Evolutionary conservation across 2,888 invertebrate species (phyloP), one percentile per base, ranked within the genome.

Genomic region (Folsomia candida): DNA sequence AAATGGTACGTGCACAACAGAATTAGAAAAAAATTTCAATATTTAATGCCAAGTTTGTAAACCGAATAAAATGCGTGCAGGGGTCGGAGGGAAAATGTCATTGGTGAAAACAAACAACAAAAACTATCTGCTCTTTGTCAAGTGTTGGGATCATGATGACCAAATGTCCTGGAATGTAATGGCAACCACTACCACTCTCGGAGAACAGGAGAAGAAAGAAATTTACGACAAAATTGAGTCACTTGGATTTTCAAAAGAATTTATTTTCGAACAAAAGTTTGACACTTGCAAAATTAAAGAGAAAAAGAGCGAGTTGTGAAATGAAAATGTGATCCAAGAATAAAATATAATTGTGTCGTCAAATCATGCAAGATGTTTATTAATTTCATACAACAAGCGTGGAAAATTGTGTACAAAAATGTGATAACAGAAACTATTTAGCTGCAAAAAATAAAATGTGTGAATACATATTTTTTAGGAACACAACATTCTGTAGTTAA

Each of bases 81-180:
- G 63, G 4, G n/a, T 27, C n/a, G 28, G 57, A 26, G 69, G 63
- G n/a, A 63, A 62, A 25, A 59, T 64, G 37, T 69, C 64, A n/a
- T n/a, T 69, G 22, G 57, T 58, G 9, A 25, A 64, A 63, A 65
- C 65, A n/a, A 65, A 69, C 24, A 69, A 69, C 27, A 47, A 65
- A 51, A 69, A 29, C 51, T 69, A 65, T 25, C 28, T 69, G 9
- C 57, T 69, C 26, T 65, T 65, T 29, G 27, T 65, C 2, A 69
- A 69, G 24, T 69, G 65, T 47, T 69, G 69, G 69, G 47, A 65
- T 1, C n/a, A n/a, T n/a, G 65, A 65, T 28, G 65, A 57, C 3
- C 26, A 65, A 20, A 69, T 65, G 37, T 37, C 65, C n/a, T 69
- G 69, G 69, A 29, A 37, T 20, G 69, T 65, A 9, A 64, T 64